A percentile compares a stretch with the other conserved stretches of the same genome.
These are phyloP conservation scores for Sclerodermus sp. DNA, from an alignment of 2,888 invertebrate species.

Conservation along the genomic window DNA sequence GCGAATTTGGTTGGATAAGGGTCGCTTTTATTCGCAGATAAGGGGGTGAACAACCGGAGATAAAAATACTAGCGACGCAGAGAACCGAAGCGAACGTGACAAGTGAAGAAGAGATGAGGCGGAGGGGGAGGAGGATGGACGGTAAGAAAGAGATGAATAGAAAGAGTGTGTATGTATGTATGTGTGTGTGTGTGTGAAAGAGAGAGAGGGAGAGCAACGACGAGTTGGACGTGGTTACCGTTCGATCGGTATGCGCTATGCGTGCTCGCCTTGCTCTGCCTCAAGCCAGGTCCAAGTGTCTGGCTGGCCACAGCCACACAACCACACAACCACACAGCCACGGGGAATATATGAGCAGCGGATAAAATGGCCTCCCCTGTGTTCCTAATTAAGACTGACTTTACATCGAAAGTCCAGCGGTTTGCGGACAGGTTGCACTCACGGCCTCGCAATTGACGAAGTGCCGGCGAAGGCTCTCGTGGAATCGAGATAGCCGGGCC, in stretches of 20 bases:
- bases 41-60: slow-evolving; percentile 55
- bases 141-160: neutral
- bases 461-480: too few species aligned
- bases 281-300: slow-evolving; percentile 42
- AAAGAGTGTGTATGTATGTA: too few species aligned
- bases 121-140: slow-evolving; percentile 11
- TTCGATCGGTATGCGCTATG: slow-evolving; percentile 49
- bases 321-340: too few species aligned
- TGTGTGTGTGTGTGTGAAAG: slow-evolving; percentile 4
- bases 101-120: slow-evolving; percentile 15
- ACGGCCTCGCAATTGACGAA: too few species aligned
- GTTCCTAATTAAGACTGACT: slow-evolving; percentile 46
- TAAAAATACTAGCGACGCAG: slow-evolving; percentile 51
- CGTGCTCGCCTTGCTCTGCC: slow-evolving; percentile 35
- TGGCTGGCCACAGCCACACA: slow-evolving; percentile 32
- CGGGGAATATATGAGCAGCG: slow-evolving; percentile 53
- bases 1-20: slow-evolving; percentile 23
- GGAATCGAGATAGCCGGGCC: too few species aligned
- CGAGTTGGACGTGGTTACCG: slow-evolving; percentile 43
- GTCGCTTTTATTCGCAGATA: slow-evolving; percentile 39
- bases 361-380: slow-evolving; percentile 46
- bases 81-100: slow-evolving; percentile 25
- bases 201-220: slow-evolving; percentile 18
- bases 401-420: slow-evolving; percentile 35
- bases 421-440: too few species aligned